These are phyloP conservation scores for Limonius californicus DNA, from an alignment of 1,140 invertebrate species.

Conservation along the genomic window DNA sequence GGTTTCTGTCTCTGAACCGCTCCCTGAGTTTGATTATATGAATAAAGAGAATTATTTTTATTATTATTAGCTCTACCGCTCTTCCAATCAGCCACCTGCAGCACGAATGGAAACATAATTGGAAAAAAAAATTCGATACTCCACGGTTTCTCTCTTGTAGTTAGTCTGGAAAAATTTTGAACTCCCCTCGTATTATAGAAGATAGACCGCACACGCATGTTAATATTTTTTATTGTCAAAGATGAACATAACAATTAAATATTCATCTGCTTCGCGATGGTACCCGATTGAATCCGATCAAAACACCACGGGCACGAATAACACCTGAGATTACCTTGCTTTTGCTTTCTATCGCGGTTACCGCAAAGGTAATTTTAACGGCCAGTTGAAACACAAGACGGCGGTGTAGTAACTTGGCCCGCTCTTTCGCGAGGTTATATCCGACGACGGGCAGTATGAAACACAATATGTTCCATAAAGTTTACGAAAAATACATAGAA, in stretches of 20 bases:
- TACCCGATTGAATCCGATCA: neutral
- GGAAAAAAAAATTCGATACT: no score
- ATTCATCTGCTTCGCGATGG: neutral
- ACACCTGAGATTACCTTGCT: conserved; percentile 6
- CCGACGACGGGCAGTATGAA: neutral
- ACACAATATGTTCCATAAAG: neutral
- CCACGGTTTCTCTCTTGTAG: no score
- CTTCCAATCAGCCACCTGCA: no score
- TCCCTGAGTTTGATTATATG: no score
- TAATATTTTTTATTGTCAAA: neutral
- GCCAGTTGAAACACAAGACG: conserved; percentile 1
- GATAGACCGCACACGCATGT: no score
- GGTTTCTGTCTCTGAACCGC: no score
- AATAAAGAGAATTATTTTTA: no score
- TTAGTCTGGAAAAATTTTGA: no score
- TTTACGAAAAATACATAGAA: no score
- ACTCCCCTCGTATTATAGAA: no score
- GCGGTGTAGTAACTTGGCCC: neutral
- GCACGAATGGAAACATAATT: neutral
- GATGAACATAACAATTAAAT: neutral
- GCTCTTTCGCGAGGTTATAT: neutral
- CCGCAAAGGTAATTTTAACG: conserved; percentile 1
- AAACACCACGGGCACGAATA: neutral
- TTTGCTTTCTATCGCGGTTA: conserved; percentile 8
- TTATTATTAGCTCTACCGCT: no score